These are phyloP conservation scores for Leucoptera coffeella DNA, from an alignment of 2,888 invertebrate genomes.

Conservation along the genomic window DNA sequence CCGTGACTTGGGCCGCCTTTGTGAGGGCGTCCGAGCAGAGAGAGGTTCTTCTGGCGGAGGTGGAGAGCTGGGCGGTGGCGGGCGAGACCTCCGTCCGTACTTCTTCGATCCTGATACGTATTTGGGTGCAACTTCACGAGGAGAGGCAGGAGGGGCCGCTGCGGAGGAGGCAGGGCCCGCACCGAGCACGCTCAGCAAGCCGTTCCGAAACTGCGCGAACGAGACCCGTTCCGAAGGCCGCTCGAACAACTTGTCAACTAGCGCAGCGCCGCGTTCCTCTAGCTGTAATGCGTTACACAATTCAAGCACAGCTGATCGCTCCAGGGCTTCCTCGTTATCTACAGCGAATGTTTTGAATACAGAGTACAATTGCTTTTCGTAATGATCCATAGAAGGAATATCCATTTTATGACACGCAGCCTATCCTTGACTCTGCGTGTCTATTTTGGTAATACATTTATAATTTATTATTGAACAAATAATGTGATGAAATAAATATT, in stretches of 20 bases:
- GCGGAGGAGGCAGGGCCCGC: constrained; percentile 13
- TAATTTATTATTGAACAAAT: too few relatives aligned
- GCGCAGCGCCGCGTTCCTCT: constrained; percentile 61
- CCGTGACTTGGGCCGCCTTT: not conserved
- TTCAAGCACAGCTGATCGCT: constrained; percentile 58
- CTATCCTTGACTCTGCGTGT: too few relatives aligned
- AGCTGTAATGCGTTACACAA: constrained; percentile 74
- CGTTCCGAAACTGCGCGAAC: constrained; percentile 72
- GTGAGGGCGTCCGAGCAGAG: constrained; percentile 19
- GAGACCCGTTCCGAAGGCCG: constrained; percentile 45
- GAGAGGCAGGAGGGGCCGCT: constrained; percentile 26
- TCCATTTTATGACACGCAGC: constrained; percentile 16
- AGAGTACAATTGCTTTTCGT: constrained; percentile 74
- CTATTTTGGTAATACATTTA: not conserved
- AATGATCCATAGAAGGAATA: constrained; percentile 57
- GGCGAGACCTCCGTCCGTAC: constrained; percentile 67
- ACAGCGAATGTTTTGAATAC: constrained; percentile 76
- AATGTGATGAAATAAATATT: too few relatives aligned
- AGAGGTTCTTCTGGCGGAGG: constrained; percentile 6
- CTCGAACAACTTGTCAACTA: constrained; percentile 56
- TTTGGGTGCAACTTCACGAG: constrained; percentile 67
- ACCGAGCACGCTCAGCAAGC: constrained; percentile 63
- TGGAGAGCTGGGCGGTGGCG: constrained; percentile 22
- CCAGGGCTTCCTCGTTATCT: constrained; percentile 62
- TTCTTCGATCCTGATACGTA: constrained; percentile 69